Evolutionary conservation across 2,888 invertebrate genomes (phyloP).

Genomic region (Drosophila mimica): DNA sequence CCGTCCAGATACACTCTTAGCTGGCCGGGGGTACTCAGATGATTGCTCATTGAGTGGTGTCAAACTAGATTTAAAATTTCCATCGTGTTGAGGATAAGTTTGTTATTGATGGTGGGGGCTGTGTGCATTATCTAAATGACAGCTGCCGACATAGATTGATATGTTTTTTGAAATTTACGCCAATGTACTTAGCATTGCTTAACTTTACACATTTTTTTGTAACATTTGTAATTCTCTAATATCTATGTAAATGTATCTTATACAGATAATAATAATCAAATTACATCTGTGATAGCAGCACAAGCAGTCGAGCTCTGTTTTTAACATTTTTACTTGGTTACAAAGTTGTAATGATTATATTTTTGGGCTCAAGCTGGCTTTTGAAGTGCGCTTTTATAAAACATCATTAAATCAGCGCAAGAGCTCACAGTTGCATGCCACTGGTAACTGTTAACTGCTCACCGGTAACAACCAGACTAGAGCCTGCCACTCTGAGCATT

Average conservation of each 20-base stretch:
- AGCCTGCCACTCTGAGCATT: slow-evolving; percentile 48
- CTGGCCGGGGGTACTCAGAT: neutral
- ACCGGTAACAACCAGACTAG: slow-evolving; percentile 27
- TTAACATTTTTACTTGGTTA: neutral
- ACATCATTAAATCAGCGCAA: slow-evolving; percentile 73
- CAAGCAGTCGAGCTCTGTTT: neutral
- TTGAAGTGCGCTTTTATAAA: slow-evolving; percentile 48
- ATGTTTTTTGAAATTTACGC: neutral
- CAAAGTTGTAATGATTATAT: neutral
- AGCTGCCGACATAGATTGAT: slow-evolving; percentile 8
- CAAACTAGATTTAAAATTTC: neutral
- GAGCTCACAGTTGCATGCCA: slow-evolving; percentile 72
- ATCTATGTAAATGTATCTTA: neutral
- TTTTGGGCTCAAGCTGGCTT: slow-evolving; percentile 1
- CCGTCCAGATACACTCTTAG: neutral
- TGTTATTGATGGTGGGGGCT: neutral
- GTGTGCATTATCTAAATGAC: neutral
- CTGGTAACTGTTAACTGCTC: slow-evolving; percentile 39
- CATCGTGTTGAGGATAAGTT: neutral
- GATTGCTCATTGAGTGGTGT: slow-evolving; percentile 6
- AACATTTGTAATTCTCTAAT: neutral
- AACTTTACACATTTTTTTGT: neutral
- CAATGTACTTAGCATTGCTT: neutral
- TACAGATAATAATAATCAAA: neutral
- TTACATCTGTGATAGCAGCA: neutral